Base-by-base conservation (phyloP, 2,113 vertebrate genomes). In the Pimephales promelas region DNA sequence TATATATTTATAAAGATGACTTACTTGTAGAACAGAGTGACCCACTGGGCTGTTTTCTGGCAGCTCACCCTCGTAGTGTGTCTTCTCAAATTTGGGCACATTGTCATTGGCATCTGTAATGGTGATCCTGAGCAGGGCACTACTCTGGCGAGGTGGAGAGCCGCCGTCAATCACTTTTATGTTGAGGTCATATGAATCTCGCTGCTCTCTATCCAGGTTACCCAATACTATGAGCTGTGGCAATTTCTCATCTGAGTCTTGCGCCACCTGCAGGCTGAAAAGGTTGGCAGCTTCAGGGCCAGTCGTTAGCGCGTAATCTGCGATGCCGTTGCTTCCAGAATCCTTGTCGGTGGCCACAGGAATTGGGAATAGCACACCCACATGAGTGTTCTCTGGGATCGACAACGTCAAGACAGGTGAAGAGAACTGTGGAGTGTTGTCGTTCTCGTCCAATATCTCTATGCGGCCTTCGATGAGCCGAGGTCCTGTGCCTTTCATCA, bases 51-150 rank as follows among this genome's bases (percentile, higher is more conserved):
- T 99, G 92, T 98, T 99, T 90, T 99, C 98, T 0, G 94, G 95
- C 13, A 99, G 93, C 36, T 97, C 96, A 0, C 96, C 97, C 82
- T 99, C 97, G 0, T 99, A 99, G 81, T 95, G 89, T 1, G 87
- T 94, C 83, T 93, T 95, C 92, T 99, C 97, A 0, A 99, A 99
- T 88, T 96, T 97, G 28, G 98, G 98, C 0, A 94, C 92, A 0
- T 98, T 98, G 94, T 99, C 98, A 0, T 99, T 99, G 94, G 96
- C 96, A 90, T 99, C 98, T 0, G 96, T 95, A 85, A 99, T 95
- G 8, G 96, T 96, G 90, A 99, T 96, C 18, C 97, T 93, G 34
- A 99, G 94, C 85, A 99, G 90, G 57, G 98, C 97, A 0, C 96
- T 99, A 94, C 97, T 99, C 0, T 94, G 95, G 1, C 98, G 93